phyloP scores from a whole-genome alignment of 2,113 vertebrate species.

The Thamnophis sirtalis region DNA sequence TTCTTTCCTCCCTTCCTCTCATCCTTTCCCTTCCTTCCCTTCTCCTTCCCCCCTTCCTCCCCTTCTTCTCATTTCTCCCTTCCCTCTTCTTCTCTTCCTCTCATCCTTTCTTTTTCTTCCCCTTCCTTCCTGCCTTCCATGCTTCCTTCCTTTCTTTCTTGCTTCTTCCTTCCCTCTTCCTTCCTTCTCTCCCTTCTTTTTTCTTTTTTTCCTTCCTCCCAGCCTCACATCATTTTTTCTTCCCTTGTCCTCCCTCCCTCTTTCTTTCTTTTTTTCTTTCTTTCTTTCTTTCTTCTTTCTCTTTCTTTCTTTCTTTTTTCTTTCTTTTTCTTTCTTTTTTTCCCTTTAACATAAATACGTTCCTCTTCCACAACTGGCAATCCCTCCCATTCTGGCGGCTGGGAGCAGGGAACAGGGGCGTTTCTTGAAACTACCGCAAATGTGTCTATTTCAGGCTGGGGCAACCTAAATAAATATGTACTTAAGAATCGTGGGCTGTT shows the following conservation, averaged over 20 bases:
- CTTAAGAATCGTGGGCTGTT: neutral
- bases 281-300: no score
- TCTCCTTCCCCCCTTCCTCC: neutral
- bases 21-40: no score
- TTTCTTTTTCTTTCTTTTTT: neutral
- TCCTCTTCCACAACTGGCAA: neutral
- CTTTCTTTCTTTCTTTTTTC: neutral
- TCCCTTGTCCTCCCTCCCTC: accelerated
- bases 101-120: no score
- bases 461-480: constrained; percentile 16
- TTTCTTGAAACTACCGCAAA: neutral
- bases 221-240: accelerated
- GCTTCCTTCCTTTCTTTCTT: no score
- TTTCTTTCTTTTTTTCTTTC: accelerated
- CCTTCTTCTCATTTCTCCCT: no score
- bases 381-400: neutral
- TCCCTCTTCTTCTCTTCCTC: neutral
- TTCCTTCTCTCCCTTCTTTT: neutral
- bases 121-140: no score
- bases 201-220: neutral
- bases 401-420: no score
- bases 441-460: neutral
- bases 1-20: no score
- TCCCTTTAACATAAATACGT: neutral
- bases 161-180: no score